Percentiles rank a stretch among this genome's conserved stretches.
Conservation (phyloP, 2,888 invertebrate species). For the Tachina lurida region DNA sequence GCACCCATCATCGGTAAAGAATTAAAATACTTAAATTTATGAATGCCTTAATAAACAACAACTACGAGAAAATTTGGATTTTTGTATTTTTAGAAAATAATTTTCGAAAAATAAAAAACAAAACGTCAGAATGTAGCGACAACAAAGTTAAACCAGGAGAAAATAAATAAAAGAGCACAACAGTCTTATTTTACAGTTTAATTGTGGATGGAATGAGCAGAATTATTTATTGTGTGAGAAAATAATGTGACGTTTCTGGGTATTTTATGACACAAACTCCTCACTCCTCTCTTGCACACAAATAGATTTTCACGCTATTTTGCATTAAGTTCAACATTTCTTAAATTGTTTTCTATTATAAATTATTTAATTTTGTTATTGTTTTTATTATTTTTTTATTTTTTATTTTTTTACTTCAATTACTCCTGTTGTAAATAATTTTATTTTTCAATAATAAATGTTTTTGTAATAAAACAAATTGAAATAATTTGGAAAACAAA, state of each 20-base stretch:
- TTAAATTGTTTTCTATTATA: constrained; percentile 9
- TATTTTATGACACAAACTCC: constrained; percentile 32
- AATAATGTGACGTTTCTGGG: constrained; percentile 42
- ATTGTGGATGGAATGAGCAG: constrained; percentile 25
- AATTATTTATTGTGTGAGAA: constrained; percentile 51
- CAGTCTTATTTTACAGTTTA: constrained; percentile 15
- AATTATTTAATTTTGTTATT: background rate
- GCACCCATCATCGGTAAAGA: constrained; percentile 17
- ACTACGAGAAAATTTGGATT: constrained; percentile 48
- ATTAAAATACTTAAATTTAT: constrained; percentile 43
- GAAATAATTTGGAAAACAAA: constrained; percentile 1
- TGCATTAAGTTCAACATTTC: constrained; percentile 47
- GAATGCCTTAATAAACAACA: constrained; percentile 46
- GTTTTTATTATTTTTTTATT: too few species aligned
- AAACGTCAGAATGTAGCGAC: constrained; percentile 21
- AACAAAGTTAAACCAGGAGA: constrained; percentile 9
- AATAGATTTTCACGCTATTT: constrained; percentile 44
- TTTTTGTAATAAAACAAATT: background rate
- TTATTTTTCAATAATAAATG: background rate
- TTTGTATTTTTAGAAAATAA: constrained; percentile 22
- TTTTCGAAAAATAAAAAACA: constrained; percentile 34
- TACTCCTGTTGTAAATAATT: constrained; percentile 11
- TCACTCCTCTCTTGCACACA: background rate
- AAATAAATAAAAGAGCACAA: constrained; percentile 1
- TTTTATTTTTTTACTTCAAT: background rate